phyloP scores from a whole-genome alignment of 2,113 vertebrate species.

The Hippolais icterina region DNA sequence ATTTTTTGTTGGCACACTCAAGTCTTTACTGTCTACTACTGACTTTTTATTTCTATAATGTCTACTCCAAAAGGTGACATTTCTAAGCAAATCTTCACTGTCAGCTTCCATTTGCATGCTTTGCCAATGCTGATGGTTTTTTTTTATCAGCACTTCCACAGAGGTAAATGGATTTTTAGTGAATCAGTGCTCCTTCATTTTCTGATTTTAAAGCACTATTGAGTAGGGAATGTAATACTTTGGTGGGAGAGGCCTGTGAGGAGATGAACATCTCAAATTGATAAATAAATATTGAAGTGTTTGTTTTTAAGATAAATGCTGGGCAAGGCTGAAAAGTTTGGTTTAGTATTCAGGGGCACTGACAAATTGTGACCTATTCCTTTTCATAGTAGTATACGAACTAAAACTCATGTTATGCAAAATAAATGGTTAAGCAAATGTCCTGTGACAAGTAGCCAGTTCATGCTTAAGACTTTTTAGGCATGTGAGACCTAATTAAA shows the following conservation, averaged over 20 bases:
- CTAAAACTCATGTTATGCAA: background rate
- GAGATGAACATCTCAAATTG: constrained; percentile 17
- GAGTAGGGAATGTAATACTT: background rate
- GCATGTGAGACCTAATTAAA: constrained; percentile 7
- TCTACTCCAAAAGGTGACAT: background rate
- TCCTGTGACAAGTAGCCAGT: background rate
- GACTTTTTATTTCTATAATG: background rate
- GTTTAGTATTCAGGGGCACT: background rate
- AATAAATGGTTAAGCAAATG: background rate
- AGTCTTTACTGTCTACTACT: background rate
- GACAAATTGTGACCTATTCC: background rate
- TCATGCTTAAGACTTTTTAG: background rate
- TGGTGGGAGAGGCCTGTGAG: background rate
- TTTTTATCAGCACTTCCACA: background rate
- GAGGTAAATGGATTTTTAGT: background rate
- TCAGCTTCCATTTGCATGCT: background rate
- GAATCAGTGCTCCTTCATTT: background rate
- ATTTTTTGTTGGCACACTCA: background rate
- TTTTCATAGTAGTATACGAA: background rate
- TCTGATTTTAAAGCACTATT: background rate
- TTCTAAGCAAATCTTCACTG: background rate
- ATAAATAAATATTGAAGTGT: constrained; percentile 41
- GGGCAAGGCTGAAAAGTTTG: background rate
- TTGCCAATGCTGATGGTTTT: background rate
- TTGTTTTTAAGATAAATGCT: constrained; percentile 29